A percentile compares a stretch with the other conserved stretches of the same genome.
Conservation (phyloP, 2,797 vertebrate species). For the Apogon hyalosoma region DNA sequence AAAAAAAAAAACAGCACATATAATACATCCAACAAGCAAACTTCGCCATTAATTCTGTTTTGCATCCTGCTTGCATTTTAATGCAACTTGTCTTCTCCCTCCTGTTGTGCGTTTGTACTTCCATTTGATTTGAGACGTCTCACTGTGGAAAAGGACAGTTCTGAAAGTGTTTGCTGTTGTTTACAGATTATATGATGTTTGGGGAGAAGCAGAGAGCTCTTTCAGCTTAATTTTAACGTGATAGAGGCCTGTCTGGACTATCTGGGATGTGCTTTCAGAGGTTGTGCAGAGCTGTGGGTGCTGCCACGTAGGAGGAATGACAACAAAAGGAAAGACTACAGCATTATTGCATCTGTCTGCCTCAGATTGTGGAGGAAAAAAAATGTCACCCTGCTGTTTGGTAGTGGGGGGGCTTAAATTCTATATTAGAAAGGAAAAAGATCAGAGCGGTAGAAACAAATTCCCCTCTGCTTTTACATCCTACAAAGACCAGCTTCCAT, state of each 20-base stretch:
- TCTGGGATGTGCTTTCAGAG: constrained; percentile 40
- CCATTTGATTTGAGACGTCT: constrained; percentile 44
- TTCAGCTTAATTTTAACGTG: constrained; percentile 43
- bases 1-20: constrained; percentile 3
- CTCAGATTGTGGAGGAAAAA: constrained; percentile 17
- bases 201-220: constrained; percentile 27
- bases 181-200: constrained; percentile 41
- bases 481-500: constrained; percentile 27
- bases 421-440: constrained; percentile 1
- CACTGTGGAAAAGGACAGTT: constrained; percentile 19
- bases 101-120: constrained; percentile 7
- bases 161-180: constrained; percentile 37
- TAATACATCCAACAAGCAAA: constrained; percentile 19
- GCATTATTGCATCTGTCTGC: background rate
- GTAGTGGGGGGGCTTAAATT: constrained; percentile 11
- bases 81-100: constrained; percentile 3
- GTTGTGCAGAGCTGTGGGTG: constrained; percentile 36
- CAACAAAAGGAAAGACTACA: constrained; percentile 45
- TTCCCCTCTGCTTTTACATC: constrained; percentile 16
- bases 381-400: constrained; percentile 5
- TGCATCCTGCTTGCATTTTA: constrained; percentile 49
- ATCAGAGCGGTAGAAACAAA: background rate
- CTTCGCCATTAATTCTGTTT: constrained; percentile 39
- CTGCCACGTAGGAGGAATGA: constrained; percentile 39
- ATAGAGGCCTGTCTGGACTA: constrained; percentile 53